Evolutionary conservation across 1,140 invertebrate genomes (phyloP), one percentile per base, ranked within the genome.

Genomic region (Antheraea mylitta): DNA sequence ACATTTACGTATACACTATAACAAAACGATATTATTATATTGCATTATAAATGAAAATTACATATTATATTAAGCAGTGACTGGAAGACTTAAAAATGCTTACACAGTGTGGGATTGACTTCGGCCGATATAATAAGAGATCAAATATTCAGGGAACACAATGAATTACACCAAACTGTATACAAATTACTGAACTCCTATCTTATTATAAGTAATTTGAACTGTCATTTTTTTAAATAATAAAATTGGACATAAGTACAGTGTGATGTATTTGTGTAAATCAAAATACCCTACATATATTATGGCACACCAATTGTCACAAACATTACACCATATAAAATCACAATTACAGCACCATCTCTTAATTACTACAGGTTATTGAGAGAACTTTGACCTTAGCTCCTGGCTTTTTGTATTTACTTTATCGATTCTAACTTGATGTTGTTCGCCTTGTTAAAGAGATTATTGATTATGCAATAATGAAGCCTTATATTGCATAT

Each of bases 341-440:
- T 65, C 36, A 69, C 62, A 59, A 65, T 64, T 60, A 11, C 61
- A 76, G 74, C 74, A 76, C 74, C 74, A 69, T 62, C 68, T 62
- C 30, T 68, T 58, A 66, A 18, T 53, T 13, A 19, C 42, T 61
- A 30, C 8, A 65, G 59, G 60, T 53, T 53, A 53, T 53, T 53
- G 45, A 53, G 45, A 53, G 45, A 53, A 16, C 0, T 6, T 53
- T 53, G 45, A 10, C 38, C 0, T 42, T 42, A 42, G 38, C 38
- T 42, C 7, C 0, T 42, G 11, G 16, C 45, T 53, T 13, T 13
- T 9, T 4, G 0, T 42, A 11, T 9, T 42, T 11, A 42, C 9
- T 53, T 53, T 53, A 53, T 13, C 45, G 16, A 42, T 42, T 42
- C 11, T 42, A 7, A 11, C 7, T 42, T 10, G 7, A 42, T 42